phyloP scores from a whole-genome alignment of 2,888 invertebrate genomes.

The Spilosoma lubricipeda region DNA sequence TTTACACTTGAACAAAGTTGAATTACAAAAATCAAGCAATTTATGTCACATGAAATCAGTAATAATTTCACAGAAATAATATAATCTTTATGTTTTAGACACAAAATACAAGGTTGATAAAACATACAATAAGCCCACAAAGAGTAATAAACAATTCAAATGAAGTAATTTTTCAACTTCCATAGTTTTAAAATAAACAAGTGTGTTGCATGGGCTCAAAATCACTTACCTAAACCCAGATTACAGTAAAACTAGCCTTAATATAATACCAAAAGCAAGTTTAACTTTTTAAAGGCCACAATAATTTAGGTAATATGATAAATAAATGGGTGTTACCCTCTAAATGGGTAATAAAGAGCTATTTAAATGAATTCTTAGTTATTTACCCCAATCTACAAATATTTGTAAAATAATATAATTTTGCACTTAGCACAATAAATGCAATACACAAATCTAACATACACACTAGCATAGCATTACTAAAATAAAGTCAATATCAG shows the following conservation, averaged over 20 bases:
- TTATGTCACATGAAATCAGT: constrained; percentile 60
- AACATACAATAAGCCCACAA: constrained; percentile 59
- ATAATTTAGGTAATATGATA: constrained; percentile 83
- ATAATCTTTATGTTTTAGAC: constrained; percentile 62
- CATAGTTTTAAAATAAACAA: constrained; percentile 40
- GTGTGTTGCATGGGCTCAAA: constrained; percentile 62
- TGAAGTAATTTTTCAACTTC: constrained; percentile 29
- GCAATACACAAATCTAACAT: constrained; percentile 64
- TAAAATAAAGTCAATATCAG: constrained; percentile 52
- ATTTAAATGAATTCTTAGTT: constrained; percentile 71
- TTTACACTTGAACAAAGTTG: constrained; percentile 80
- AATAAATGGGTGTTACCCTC: constrained; percentile 78
- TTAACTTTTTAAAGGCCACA: constrained; percentile 83
- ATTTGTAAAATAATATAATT: constrained; percentile 41
- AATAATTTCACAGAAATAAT: constrained; percentile 62
- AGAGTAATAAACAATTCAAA: constrained; percentile 60
- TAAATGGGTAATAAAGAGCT: constrained; percentile 71
- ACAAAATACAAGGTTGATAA: constrained; percentile 60
- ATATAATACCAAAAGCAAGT: constrained; percentile 81
- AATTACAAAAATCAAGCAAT: constrained; percentile 67
- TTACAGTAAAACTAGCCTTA: constrained; percentile 76
- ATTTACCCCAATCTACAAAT: constrained; percentile 78
- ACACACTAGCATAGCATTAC: constrained; percentile 62
- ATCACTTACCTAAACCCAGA: constrained; percentile 69
- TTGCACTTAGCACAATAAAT: constrained; percentile 59